Evolutionary conservation across 2,113 vertebrate species (phyloP), one percentile per base, ranked within the genome.

Genomic region (Ardeotis arabs): DNA sequence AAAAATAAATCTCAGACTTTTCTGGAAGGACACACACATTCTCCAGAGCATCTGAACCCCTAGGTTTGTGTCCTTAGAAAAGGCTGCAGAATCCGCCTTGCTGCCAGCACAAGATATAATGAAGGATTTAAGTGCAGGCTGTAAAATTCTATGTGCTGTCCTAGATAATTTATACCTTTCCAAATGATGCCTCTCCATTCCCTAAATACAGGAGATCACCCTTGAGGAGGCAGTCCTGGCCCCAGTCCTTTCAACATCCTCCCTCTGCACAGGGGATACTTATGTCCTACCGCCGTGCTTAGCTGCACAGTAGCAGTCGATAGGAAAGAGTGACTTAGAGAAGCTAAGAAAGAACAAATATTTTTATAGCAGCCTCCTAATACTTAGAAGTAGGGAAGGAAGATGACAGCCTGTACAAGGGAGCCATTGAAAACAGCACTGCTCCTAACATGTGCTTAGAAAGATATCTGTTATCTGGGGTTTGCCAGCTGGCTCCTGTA

Each of bases 381-480:
- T 66, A 92, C 60, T 74, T 41, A 0, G 6, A 90, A 90, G 68
- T 9, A 23, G 93, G 86, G 87, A 83, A 89, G 70, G 79, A 84
- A 63, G 86, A 82, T 0, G 4, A 84, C 72, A 79, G 84, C 41
- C 3, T 7, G n/a, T 85, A 84, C 90, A 76, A 88, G 88, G 90
- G 79, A 95, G 67, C 91, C 67, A 94, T 4, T 70, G 89, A 95
- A 70, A 96, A 55, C 93, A 87, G 84, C 93, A 69, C 84, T 59
- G 84, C 92, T 90, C 58, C 93, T 37, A 35, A 24, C 95, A 73
- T 63, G 94, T 96, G 97, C 95, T 84, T 37, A 20, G 52, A 62
- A 63, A 96, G 94, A 94, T 97, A 89, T 47, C 87, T 89, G 91
- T 96, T 95, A 96, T 96, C 97, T 96, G 85, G 82, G 87, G 6